These are phyloP conservation scores for Morpho helenor DNA, from an alignment of 2,888 invertebrate genomes.

Conservation along the genomic window DNA sequence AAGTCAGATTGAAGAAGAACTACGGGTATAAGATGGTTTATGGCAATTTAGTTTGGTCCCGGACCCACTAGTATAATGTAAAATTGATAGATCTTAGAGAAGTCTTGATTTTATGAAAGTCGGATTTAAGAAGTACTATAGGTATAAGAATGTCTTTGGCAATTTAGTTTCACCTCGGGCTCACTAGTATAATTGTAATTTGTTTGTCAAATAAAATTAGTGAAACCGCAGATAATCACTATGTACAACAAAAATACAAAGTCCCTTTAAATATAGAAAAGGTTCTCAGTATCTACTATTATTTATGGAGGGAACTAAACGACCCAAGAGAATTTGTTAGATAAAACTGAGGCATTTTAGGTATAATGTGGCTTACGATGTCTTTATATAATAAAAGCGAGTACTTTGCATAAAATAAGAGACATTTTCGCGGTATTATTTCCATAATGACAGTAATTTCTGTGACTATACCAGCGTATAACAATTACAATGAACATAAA, in stretches of 20 bases:
- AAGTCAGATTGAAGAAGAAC: too few species aligned
- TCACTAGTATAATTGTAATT: too few species aligned
- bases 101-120: too few species aligned
- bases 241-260: not conserved
- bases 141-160: too few species aligned
- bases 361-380: slow-evolving; percentile 9
- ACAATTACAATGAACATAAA: slow-evolving; percentile 16
- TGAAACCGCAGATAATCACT: too few species aligned
- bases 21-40: too few species aligned
- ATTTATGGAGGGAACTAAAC: slow-evolving; percentile 15
- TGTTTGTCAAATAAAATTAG: too few species aligned
- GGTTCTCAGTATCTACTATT: slow-evolving; percentile 12
- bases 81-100: too few species aligned
- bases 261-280: slow-evolving; percentile 13
- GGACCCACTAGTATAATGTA: too few species aligned
- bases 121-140: too few species aligned
- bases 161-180: too few species aligned
- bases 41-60: too few species aligned
- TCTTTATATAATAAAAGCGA: slow-evolving; percentile 25
- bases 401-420: slow-evolving; percentile 21
- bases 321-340: slow-evolving; percentile 16
- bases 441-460: slow-evolving; percentile 15
- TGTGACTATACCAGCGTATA: slow-evolving; percentile 11
- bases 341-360: slow-evolving; percentile 11
- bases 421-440: slow-evolving; percentile 15